These are phyloP conservation scores for Cryptophagus acutangulus DNA, from an alignment of 2,888 invertebrate genomes.

Conservation along the genomic window DNA sequence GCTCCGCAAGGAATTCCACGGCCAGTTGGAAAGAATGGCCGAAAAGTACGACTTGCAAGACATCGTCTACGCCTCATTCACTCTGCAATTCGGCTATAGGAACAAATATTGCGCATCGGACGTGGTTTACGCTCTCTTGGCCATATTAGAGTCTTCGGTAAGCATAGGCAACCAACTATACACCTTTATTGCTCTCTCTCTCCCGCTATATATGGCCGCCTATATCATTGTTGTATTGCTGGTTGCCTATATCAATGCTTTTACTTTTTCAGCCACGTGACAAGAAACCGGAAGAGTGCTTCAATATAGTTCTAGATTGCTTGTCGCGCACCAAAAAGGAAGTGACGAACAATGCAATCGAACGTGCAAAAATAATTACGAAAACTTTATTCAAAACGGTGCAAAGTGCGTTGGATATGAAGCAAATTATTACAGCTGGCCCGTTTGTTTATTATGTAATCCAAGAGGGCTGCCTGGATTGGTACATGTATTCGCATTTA, in stretches of 20 bases:
- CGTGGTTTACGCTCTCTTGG: constrained; percentile 72
- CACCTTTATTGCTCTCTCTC: too few relatives aligned
- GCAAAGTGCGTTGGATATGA: constrained; percentile 72
- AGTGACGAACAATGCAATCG: constrained; percentile 61
- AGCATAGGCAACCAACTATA: constrained; percentile 27
- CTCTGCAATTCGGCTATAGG: constrained; percentile 75
- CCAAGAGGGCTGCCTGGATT: constrained; percentile 60
- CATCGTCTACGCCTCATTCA: constrained; percentile 72
- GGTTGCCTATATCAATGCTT: constrained; percentile 1
- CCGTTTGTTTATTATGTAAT: constrained; percentile 84
- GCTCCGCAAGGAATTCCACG: constrained; percentile 69
- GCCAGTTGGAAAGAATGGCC: constrained; percentile 61
- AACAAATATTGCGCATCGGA: constrained; percentile 79
- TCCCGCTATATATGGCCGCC: too few relatives aligned
- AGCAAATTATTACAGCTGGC: constrained; percentile 78
- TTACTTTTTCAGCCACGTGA: constrained; percentile 50
- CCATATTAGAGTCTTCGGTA: constrained; percentile 71
- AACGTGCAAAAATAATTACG: constrained; percentile 64
- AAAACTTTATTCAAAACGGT: constrained; percentile 70
- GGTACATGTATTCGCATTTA: constrained; percentile 58
- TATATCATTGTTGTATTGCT: constrained; percentile 7
- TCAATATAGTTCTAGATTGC: constrained; percentile 66
- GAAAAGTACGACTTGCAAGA: constrained; percentile 66
- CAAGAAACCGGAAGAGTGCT: constrained; percentile 61
- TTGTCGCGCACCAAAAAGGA: constrained; percentile 58